Evolutionary conservation across 2,888 invertebrate genomes (phyloP).

Genomic region (Polydrusus pterygomalis): DNA sequence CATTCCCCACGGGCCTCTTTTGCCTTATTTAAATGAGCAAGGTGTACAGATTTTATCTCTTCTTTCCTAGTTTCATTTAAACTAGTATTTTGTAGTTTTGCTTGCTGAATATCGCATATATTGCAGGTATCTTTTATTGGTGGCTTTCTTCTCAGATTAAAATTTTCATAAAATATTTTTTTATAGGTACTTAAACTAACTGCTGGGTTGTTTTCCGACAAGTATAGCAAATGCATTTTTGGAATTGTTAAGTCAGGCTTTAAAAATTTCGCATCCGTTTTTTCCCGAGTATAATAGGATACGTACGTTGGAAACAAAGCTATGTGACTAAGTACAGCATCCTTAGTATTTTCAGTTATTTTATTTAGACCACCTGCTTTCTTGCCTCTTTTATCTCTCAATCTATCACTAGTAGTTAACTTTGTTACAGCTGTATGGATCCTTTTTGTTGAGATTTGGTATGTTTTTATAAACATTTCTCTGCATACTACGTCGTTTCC

Average conservation of each 20-base stretch:
- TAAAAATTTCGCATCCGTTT: no score
- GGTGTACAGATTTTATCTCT: slow-evolving; percentile 11
- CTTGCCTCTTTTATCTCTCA: slow-evolving; percentile 11
- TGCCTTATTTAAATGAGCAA: slow-evolving; percentile 14
- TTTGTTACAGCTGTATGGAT: neutral
- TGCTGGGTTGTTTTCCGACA: no score
- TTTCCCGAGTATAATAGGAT: no score
- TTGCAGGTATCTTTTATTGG: slow-evolving; percentile 16
- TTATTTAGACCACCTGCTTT: slow-evolving; percentile 19
- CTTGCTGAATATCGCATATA: slow-evolving; percentile 18
- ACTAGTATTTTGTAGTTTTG: slow-evolving; percentile 4
- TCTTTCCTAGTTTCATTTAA: slow-evolving; percentile 16
- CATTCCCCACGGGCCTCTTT: neutral
- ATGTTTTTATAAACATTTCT: slow-evolving; percentile 19
- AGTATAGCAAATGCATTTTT: no score
- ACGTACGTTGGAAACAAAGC: no score
- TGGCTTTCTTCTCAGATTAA: no score
- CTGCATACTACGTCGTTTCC: slow-evolving; percentile 8
- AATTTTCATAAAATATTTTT: no score
- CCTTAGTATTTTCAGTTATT: slow-evolving; percentile 13
- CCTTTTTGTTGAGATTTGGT: slow-evolving; percentile 5
- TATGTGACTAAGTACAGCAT: slow-evolving; percentile 13
- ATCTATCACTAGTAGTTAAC: slow-evolving; percentile 1
- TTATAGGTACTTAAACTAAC: no score
- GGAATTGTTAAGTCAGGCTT: no score